phyloP scores from a whole-genome alignment of 2,888 invertebrate genomes.

The Trichogramma dendrolimi region DNA sequence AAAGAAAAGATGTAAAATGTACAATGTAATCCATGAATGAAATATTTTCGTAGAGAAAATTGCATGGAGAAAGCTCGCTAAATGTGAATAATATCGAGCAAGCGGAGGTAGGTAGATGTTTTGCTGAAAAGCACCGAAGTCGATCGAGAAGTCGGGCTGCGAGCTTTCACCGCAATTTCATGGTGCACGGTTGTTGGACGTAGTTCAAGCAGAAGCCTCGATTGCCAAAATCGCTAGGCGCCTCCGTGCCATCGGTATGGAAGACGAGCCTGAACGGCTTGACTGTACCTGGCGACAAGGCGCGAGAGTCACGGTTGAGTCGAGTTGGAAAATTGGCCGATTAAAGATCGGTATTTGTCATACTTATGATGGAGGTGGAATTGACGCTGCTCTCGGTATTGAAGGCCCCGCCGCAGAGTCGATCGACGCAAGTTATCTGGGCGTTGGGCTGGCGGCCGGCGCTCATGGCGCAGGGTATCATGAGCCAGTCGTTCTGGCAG shows the following conservation, averaged over 20 bases:
- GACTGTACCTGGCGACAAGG: constrained; percentile 63
- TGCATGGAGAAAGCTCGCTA: too few relatives aligned
- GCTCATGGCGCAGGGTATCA: constrained; percentile 74
- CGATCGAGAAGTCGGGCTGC: neutral
- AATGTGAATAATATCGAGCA: too few relatives aligned
- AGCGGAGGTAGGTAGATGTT: too few relatives aligned
- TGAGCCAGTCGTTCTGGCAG: constrained; percentile 75
- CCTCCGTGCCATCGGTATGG: constrained; percentile 74
- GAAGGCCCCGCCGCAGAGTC: constrained; percentile 78
- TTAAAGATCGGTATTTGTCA: neutral
- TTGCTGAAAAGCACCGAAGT: too few relatives aligned
- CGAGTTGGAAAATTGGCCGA: neutral
- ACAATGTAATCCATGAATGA: too few relatives aligned
- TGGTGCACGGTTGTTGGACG: constrained; percentile 80
- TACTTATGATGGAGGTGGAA: constrained; percentile 69
- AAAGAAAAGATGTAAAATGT: too few relatives aligned
- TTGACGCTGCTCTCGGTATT: constrained; percentile 64
- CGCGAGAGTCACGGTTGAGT: neutral
- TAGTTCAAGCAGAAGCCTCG: constrained; percentile 80
- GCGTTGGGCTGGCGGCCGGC: constrained; percentile 60
- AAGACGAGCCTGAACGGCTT: constrained; percentile 76
- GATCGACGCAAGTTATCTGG: constrained; percentile 68
- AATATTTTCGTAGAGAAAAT: too few relatives aligned
- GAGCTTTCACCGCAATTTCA: constrained; percentile 42
- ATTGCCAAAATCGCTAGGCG: constrained; percentile 71